Evolutionary conservation across 2,888 invertebrate species (phyloP).

Genomic region (Hermaeophaga mercurialis): DNA sequence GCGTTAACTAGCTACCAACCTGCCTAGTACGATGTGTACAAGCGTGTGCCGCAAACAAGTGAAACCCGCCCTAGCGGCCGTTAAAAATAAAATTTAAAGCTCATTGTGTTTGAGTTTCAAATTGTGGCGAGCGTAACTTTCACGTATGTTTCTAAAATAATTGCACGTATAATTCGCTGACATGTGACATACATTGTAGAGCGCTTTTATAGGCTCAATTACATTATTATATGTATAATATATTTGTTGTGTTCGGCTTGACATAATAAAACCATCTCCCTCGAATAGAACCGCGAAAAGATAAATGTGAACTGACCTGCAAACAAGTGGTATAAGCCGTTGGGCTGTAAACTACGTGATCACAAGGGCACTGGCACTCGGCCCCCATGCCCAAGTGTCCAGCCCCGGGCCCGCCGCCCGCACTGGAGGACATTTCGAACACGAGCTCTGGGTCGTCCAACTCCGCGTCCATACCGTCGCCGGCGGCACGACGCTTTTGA

Average conservation of each 20-base stretch:
- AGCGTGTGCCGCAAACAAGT: not conserved
- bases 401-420: slow-evolving; percentile 51
- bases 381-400: slow-evolving; percentile 47
- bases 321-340: slow-evolving; percentile 54
- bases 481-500: slow-evolving; percentile 50
- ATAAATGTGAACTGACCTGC: slow-evolving; percentile 49
- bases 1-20: not conserved
- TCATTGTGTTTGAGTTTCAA: too few species aligned
- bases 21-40: not conserved
- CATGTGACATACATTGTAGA: too few species aligned
- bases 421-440: slow-evolving; percentile 53
- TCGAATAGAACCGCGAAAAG: too few species aligned
- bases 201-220: too few species aligned
- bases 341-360: slow-evolving; percentile 56
- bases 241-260: too few species aligned
- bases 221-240: too few species aligned
- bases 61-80: not conserved
- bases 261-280: too few species aligned
- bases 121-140: too few species aligned
- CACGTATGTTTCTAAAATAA: too few species aligned
- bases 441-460: slow-evolving; percentile 56
- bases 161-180: too few species aligned
- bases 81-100: not conserved
- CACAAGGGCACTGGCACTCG: slow-evolving; percentile 55
- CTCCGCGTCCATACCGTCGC: slow-evolving; percentile 56